Conservation (phyloP, 2,888 invertebrate species). For the Chrysolina haemoptera region DNA sequence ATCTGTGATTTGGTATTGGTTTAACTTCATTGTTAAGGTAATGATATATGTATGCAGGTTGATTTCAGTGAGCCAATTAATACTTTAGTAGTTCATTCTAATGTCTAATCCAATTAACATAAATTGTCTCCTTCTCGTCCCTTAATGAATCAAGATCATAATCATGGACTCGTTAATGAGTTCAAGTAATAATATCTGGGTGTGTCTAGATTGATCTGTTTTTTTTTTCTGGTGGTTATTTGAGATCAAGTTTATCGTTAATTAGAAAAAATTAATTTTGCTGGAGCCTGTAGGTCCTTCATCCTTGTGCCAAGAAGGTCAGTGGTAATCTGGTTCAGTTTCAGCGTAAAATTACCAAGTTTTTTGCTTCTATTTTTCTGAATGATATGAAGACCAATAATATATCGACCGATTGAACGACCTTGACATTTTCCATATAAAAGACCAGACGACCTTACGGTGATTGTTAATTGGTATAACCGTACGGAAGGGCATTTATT, state of each 20-base stretch:
- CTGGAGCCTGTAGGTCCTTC: neutral
- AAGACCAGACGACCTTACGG: neutral
- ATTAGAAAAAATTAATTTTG: neutral
- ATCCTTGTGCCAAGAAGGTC: constrained; percentile 2
- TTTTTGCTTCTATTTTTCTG: neutral
- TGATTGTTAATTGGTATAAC: neutral
- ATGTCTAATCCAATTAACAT: neutral
- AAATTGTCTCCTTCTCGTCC: neutral
- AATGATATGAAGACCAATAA: neutral
- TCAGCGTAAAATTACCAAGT: neutral
- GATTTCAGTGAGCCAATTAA: too few relatives aligned
- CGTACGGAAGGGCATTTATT: too few relatives aligned
- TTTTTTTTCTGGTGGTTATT: neutral
- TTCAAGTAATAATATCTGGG: constrained; percentile 9
- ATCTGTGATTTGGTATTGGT: too few relatives aligned
- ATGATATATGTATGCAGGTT: too few relatives aligned
- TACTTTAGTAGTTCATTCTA: too few relatives aligned
- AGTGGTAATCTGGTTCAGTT: constrained; percentile 4
- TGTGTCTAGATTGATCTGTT: neutral
- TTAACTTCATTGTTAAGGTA: too few relatives aligned
- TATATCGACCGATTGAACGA: neutral
- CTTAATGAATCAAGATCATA: neutral
- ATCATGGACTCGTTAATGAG: neutral
- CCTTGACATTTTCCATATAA: constrained; percentile 5
- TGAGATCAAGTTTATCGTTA: neutral